A percentile compares a stretch with the other conserved stretches of the same genome.
Conservation (phyloP, 1,140 invertebrate species). For the Trissolcus basalis region DNA sequence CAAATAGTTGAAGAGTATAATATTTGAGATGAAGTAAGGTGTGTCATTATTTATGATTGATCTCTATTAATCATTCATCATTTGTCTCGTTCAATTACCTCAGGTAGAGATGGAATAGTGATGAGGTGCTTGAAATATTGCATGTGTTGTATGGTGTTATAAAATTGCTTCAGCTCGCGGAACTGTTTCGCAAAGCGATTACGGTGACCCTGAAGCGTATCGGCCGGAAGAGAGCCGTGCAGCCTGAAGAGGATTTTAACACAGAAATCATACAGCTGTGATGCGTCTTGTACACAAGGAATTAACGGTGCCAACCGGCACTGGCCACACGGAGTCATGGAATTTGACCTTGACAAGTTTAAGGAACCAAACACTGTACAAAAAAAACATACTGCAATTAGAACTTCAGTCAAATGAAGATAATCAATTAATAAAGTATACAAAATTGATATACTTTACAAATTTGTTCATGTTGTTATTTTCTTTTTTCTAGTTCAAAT, state of each 20-base stretch:
- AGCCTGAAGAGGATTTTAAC: conserved; percentile 97
- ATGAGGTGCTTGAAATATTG: conserved; percentile 99
- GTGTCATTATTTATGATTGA: too few species aligned
- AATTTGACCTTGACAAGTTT: conserved; percentile 94
- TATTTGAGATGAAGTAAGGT: too few species aligned
- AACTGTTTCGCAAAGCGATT: conserved; percentile 94
- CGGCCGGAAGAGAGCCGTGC: conserved; percentile 92
- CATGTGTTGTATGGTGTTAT: conserved; percentile 92
- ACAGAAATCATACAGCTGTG: conserved; percentile 95
- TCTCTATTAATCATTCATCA: too few species aligned
- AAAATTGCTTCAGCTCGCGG: conserved; percentile 92
- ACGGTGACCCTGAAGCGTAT: conserved; percentile 93
- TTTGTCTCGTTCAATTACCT: conserved; percentile 77
- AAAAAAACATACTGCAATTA: background rate
- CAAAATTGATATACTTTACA: too few species aligned
- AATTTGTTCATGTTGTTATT: too few species aligned
- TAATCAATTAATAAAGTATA: too few species aligned
- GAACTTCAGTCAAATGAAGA: too few species aligned
- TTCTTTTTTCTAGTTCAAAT: too few species aligned
- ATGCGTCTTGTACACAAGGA: conserved; percentile 98
- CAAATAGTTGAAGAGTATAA: too few species aligned
- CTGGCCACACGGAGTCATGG: conserved; percentile 97
- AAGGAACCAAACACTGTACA: conserved; percentile 92
- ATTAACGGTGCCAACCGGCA: conserved; percentile 97
- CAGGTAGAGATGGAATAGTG: conserved; percentile 93